These are phyloP conservation scores for Diadema setosum DNA, from an alignment of 35 echinoderm and acorn worm species.

Conservation along the genomic window DNA sequence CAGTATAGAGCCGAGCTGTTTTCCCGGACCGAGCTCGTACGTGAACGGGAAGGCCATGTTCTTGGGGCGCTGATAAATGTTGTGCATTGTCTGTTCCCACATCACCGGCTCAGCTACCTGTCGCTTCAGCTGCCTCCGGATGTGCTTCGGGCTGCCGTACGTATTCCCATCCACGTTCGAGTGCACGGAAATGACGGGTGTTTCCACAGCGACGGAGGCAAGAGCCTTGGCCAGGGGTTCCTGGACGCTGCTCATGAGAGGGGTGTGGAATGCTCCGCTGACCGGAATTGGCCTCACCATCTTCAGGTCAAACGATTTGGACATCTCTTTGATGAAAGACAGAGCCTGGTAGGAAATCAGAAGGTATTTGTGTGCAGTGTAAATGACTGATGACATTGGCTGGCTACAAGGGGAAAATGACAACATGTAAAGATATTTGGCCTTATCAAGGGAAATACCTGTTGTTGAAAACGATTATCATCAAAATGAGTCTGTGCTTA, in stretches of 20 bases:
- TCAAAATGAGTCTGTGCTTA: no score
- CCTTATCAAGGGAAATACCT: neutral
- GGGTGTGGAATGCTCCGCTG: conserved; percentile 91
- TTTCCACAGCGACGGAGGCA: conserved; percentile 49
- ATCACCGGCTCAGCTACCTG: conserved; percentile 73
- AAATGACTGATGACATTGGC: no score
- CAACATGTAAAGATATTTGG: neutral
- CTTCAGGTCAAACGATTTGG: conserved; percentile 41
- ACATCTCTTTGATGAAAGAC: conserved; percentile 72
- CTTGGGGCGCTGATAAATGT: conserved; percentile 65
- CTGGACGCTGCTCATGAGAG: conserved; percentile 79
- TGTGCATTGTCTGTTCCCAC: conserved; percentile 95
- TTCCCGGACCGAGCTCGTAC: conserved; percentile 86
- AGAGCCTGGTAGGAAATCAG: conserved; percentile 53
- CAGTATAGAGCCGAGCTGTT: conserved; percentile 69
- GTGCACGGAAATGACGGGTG: conserved; percentile 66
- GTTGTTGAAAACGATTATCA: no score
- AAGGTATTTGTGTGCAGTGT: neutral
- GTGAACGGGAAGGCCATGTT: conserved; percentile 65
- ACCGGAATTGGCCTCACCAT: conserved; percentile 52
- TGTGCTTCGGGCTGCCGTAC: conserved; percentile 43
- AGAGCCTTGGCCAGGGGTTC: conserved; percentile 35
- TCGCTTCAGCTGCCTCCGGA: conserved; percentile 42
- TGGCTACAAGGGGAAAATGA: no score
- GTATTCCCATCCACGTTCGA: conserved; percentile 74